phyloP scores from a whole-genome alignment of 2,888 invertebrate species.

The Cheilosia soror region DNA sequence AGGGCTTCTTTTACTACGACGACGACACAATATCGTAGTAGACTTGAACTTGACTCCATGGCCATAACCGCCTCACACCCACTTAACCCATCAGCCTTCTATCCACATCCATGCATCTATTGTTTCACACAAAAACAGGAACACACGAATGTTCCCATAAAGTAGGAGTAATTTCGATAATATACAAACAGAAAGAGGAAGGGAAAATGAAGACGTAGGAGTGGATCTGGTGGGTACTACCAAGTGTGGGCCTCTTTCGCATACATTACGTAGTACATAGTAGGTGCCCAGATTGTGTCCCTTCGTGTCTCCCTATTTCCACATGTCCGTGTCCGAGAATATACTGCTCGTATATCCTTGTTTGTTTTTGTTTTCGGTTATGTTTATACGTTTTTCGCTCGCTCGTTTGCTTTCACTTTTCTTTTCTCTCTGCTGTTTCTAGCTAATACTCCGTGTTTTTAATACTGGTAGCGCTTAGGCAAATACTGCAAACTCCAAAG shows the following conservation, averaged over 20 bases:
- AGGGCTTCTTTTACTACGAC: slow-evolving; percentile 51
- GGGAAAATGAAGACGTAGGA: slow-evolving; percentile 15
- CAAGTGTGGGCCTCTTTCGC: slow-evolving; percentile 29
- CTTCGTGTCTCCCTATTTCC: slow-evolving; percentile 49
- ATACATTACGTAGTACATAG: slow-evolving; percentile 38
- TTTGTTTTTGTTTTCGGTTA: slow-evolving; percentile 72
- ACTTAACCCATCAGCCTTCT: slow-evolving; percentile 42
- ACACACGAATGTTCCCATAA: slow-evolving; percentile 51
- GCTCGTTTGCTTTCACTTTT: slow-evolving; percentile 65
- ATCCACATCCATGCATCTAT: slow-evolving; percentile 61
- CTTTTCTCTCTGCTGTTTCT: slow-evolving; percentile 20
- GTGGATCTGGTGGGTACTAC: background rate
- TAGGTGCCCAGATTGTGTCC: slow-evolving; percentile 50
- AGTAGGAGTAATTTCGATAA: slow-evolving; percentile 73
- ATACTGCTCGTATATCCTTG: slow-evolving; percentile 61
- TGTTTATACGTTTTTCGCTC: slow-evolving; percentile 59
- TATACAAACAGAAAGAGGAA: slow-evolving; percentile 12
- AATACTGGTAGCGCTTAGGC: slow-evolving; percentile 50
- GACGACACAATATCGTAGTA: slow-evolving; percentile 67
- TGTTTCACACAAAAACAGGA: slow-evolving; percentile 61
- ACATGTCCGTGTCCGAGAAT: slow-evolving; percentile 68
- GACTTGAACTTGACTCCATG: slow-evolving; percentile 75
- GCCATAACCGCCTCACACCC: slow-evolving; percentile 59
- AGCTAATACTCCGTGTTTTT: slow-evolving; percentile 2
- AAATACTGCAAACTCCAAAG: slow-evolving; percentile 53